Conservation (phyloP, 2,113 vertebrate genomes). For the Anolis carolinensis region DNA sequence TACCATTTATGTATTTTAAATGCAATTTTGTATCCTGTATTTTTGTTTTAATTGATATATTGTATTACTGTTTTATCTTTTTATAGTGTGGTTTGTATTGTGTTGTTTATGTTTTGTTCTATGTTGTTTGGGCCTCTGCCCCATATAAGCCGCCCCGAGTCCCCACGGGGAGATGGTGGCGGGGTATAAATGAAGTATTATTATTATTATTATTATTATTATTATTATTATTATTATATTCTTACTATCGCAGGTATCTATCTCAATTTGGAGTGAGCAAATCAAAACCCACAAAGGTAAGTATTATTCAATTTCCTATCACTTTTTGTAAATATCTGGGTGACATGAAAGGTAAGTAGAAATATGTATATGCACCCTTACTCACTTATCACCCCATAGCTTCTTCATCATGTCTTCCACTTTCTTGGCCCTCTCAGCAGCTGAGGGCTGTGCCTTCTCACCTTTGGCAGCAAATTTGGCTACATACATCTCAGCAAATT, state of each 20-base stretch:
- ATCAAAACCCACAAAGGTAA: background rate
- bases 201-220: too few relatives aligned
- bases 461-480: slow-evolving; percentile 67
- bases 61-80: too few relatives aligned
- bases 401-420: slow-evolving; percentile 63
- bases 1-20: too few relatives aligned
- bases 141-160: too few relatives aligned
- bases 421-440: slow-evolving; percentile 37
- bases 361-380: rapidly evolving
- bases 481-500: slow-evolving; percentile 71
- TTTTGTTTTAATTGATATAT: too few relatives aligned
- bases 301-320: background rate
- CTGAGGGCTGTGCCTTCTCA: slow-evolving; percentile 55
- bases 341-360: background rate
- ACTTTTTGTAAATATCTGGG: background rate
- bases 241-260: background rate
- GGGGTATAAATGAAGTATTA: too few relatives aligned
- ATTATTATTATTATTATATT: too few relatives aligned
- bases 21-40: too few relatives aligned
- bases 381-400: slow-evolving; percentile 60
- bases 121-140: too few relatives aligned
- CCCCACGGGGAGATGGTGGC: too few relatives aligned
- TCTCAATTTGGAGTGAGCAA: background rate
- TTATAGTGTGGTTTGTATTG: too few relatives aligned
- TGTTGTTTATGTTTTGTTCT: too few relatives aligned